Conservation (phyloP, 2,113 vertebrate species). For the Grammomys surdaster region DNA sequence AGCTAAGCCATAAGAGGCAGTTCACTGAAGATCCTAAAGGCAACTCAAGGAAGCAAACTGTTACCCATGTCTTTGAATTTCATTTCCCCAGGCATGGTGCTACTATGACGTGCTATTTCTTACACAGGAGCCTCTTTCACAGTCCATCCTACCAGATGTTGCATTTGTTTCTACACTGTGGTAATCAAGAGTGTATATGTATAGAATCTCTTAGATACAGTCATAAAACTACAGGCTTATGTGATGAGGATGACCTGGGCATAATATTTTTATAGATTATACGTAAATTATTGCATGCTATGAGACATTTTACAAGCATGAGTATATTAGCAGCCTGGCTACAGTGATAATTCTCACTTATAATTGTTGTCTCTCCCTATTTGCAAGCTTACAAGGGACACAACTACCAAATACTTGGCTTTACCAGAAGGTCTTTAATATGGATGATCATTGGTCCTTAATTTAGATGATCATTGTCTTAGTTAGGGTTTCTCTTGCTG, state of each 20-base stretch:
- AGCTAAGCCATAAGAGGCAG: not conserved
- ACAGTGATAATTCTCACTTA: not conserved
- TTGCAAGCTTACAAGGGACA: constrained; percentile 35
- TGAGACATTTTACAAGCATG: not conserved
- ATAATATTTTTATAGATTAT: constrained; percentile 23
- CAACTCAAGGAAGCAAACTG: not conserved
- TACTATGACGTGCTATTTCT: not conserved
- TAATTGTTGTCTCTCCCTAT: not conserved
- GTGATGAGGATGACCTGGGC: not conserved
- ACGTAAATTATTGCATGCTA: not conserved
- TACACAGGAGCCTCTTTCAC: not conserved
- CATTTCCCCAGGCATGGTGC: not conserved
- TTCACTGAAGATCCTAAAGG: not conserved
- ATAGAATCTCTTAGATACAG: not conserved
- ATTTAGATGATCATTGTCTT: no score
- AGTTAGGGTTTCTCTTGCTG: no score
- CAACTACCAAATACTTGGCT: constrained; percentile 23
- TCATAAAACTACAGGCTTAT: not conserved
- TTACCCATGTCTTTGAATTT: not conserved
- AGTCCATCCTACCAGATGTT: not conserved
- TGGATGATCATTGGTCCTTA: not conserved
- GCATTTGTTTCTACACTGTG: not conserved
- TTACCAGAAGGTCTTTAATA: constrained; percentile 18
- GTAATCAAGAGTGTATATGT: not conserved
- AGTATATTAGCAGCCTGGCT: not conserved